Percentiles rank a stretch among this genome's conserved stretches.
Evolutionary conservation across 2,113 vertebrate genomes (phyloP).

Genomic region (Caranx ignobilis): DNA sequence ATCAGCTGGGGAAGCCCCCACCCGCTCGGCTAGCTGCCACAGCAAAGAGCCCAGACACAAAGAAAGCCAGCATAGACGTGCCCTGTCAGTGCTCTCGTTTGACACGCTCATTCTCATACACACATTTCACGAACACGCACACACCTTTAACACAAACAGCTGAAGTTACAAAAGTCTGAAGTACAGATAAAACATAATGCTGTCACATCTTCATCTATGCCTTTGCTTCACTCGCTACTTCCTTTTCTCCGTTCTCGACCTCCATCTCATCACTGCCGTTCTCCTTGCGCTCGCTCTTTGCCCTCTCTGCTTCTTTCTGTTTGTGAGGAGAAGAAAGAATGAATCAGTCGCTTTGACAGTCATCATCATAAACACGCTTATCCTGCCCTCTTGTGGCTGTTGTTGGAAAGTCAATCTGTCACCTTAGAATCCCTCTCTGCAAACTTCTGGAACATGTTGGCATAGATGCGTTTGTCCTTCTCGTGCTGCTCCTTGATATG

Average conservation of each 20-base stretch:
- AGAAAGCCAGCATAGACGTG: constrained; percentile 51
- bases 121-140: constrained; percentile 35
- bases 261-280: constrained; percentile 73
- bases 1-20: constrained; percentile 47
- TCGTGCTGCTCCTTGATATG: constrained; percentile 93
- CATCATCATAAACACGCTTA: background rate
- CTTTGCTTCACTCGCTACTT: constrained; percentile 56
- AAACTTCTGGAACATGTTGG: constrained; percentile 98
- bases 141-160: constrained; percentile 66
- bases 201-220: constrained; percentile 60
- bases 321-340: background rate
- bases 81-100: constrained; percentile 52
- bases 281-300: constrained; percentile 58
- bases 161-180: constrained; percentile 77
- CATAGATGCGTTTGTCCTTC: constrained; percentile 95
- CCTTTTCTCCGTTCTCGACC: constrained; percentile 74
- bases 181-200: constrained; percentile 51
- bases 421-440: constrained; percentile 93
- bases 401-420: constrained; percentile 33
- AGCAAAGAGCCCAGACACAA: constrained; percentile 58
- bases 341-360: background rate
- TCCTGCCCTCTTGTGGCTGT: constrained; percentile 49
- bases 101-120: constrained; percentile 39
- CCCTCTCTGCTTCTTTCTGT: constrained; percentile 77
- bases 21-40: constrained; percentile 64